phyloP scores from a whole-genome alignment of 2,888 invertebrate genomes.

The Nesidiocoris tenuis region DNA sequence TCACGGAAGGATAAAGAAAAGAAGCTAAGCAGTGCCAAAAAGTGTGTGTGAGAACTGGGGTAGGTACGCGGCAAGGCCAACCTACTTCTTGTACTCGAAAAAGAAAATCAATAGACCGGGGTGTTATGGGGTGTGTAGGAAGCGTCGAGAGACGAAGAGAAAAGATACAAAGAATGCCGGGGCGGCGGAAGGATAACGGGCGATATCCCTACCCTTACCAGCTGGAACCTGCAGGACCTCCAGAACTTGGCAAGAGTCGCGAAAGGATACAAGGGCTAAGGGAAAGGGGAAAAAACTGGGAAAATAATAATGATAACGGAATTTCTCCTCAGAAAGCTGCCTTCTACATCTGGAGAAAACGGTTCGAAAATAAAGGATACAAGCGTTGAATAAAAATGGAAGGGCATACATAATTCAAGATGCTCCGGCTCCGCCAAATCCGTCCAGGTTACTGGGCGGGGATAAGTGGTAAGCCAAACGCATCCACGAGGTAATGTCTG shows the following conservation, averaged over 20 bases:
- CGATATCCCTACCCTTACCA: neutral
- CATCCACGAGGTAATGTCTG: no score
- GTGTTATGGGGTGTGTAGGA: neutral
- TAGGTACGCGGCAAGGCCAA: neutral
- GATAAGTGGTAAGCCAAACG: neutral
- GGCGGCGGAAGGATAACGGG: neutral
- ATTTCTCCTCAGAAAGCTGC: neutral
- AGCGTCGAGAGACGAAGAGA: neutral
- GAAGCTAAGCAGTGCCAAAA: no score
- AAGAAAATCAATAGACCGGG: neutral
- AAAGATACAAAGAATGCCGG: no score
- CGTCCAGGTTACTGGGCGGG: neutral
- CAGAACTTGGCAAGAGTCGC: neutral
- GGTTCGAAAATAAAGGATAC: neutral
- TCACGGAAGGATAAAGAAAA: no score
- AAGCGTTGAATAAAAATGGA: neutral
- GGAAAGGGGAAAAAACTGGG: neutral
- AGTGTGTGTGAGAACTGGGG: no score
- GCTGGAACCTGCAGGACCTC: neutral
- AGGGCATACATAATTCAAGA: neutral
- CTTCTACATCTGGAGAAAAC: neutral
- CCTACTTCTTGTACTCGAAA: neutral
- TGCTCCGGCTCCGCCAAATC: neutral
- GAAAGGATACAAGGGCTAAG: neutral
- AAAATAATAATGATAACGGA: neutral